phyloP scores from a whole-genome alignment of 2,888 invertebrate species.

The Ormyrus pomaceus region DNA sequence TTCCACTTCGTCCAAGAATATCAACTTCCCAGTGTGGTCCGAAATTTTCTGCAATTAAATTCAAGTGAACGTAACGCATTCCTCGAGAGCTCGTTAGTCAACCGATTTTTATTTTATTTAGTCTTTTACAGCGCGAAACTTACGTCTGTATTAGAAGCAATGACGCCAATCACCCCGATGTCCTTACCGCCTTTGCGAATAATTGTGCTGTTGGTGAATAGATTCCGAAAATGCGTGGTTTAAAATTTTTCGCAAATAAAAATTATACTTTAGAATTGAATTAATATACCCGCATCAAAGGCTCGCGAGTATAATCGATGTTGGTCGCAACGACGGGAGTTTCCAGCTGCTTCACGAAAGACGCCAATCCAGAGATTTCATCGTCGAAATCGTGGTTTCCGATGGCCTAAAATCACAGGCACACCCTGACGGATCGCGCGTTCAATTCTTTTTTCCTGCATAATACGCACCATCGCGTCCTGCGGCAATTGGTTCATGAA shows the following conservation, averaged over 20 bases:
- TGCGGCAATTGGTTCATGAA: conserved; percentile 87
- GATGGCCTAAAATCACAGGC: conserved; percentile 79
- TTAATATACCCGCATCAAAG: conserved; percentile 75
- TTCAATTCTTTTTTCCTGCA: background rate
- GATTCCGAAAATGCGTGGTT: conserved; percentile 72
- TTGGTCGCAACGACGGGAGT: conserved; percentile 86
- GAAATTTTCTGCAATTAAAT: conserved; percentile 46
- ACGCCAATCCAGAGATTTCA: conserved; percentile 83
- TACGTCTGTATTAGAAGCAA: conserved; percentile 82
- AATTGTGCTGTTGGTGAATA: conserved; percentile 81
- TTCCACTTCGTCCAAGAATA: conserved; percentile 83
- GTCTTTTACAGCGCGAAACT: conserved; percentile 60
- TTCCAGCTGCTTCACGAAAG: conserved; percentile 81
- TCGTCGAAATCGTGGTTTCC: conserved; percentile 94
- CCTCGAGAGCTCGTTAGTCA: too few relatives aligned
- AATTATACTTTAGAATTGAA: background rate
- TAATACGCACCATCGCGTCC: conserved; percentile 83
- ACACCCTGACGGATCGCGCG: too few relatives aligned
- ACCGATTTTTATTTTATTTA: too few relatives aligned
- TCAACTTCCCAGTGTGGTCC: conserved; percentile 78
- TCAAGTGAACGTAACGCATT: too few relatives aligned
- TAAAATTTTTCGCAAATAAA: too few relatives aligned
- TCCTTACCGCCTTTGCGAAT: conserved; percentile 80
- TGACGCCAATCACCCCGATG: conserved; percentile 90
- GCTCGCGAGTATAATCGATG: conserved; percentile 84